Conservation (phyloP, 1,140 invertebrate species). For the Drosophila guanche region DNA sequence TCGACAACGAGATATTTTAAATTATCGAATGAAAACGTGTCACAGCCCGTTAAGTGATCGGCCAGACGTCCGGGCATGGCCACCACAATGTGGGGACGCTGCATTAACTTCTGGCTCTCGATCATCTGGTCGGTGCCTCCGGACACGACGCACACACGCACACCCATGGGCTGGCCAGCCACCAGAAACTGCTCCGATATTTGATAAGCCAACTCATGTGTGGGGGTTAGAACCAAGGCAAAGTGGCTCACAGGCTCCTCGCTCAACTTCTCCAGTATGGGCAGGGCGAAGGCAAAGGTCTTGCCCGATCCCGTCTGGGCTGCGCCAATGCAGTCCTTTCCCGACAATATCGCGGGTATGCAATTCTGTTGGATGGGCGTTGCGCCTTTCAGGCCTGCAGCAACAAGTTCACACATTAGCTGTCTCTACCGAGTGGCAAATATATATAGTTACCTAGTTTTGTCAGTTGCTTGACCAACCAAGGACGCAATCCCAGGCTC, state of each 20-base stretch:
- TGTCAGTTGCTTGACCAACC: conserved; percentile 73
- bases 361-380: conserved; percentile 94
- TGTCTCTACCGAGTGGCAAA: background rate
- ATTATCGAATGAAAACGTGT: conserved; percentile 91
- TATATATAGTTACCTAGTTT: conserved; percentile 65
- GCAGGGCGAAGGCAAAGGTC: conserved; percentile 97
- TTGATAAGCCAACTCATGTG: conserved; percentile 96
- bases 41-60: conserved; percentile 93
- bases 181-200: conserved; percentile 97
- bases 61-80: conserved; percentile 95
- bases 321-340: conserved; percentile 95
- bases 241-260: conserved; percentile 97
- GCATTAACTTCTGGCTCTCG: conserved; percentile 93
- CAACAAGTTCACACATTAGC: too few relatives aligned
- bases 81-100: conserved; percentile 96
- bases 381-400: conserved; percentile 89
- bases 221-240: conserved; percentile 97
- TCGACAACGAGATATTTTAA: conserved; percentile 95
- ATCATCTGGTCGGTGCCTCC: conserved; percentile 96
- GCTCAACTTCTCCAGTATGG: conserved; percentile 95
- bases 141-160: conserved; percentile 93
- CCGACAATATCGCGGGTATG: conserved; percentile 91
- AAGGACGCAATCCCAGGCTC: conserved; percentile 66
- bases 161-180: conserved; percentile 92
- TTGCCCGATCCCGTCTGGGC: conserved; percentile 99